Conservation (phyloP, 2,888 invertebrate genomes). For the Cordylochernes scorpioides region DNA sequence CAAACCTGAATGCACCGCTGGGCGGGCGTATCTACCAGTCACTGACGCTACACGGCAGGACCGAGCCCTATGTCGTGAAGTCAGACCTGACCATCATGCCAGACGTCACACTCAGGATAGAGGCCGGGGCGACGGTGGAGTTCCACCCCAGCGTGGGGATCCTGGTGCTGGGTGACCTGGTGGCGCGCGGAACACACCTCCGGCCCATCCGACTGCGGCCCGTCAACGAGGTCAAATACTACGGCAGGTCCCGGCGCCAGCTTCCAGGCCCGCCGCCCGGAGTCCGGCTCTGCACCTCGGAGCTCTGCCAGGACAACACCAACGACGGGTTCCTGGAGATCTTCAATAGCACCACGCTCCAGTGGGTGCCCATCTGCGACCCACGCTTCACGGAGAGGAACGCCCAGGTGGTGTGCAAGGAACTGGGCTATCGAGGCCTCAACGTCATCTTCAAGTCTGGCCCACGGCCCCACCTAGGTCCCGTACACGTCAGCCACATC, state of each 20-base stretch:
- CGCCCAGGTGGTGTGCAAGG: constrained; percentile 81
- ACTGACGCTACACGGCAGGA: constrained; percentile 32
- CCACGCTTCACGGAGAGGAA: constrained; percentile 79
- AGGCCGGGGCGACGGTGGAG: constrained; percentile 65
- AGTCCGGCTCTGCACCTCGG: constrained; percentile 14
- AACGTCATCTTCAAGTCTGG: constrained; percentile 68
- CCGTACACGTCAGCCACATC: constrained; percentile 54
- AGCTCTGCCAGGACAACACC: constrained; percentile 10
- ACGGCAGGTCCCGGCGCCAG: constrained; percentile 5
- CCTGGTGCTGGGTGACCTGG: constrained; percentile 62
- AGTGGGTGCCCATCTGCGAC: constrained; percentile 93
- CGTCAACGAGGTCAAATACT: constrained; percentile 4
- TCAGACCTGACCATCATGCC: constrained; percentile 95
- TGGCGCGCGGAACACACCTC: constrained; percentile 41
- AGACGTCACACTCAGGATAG: constrained; percentile 51
- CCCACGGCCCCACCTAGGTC: constrained; percentile 58
- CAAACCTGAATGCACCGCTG: constrained; percentile 28
- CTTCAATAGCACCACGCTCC: constrained; percentile 74
- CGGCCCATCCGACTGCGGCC: constrained; percentile 17
- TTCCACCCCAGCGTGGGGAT: constrained; percentile 89
- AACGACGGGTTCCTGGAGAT: constrained; percentile 75
- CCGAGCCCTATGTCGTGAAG: constrained; percentile 45
- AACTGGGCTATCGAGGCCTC: constrained; percentile 56
- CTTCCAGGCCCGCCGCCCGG: not conserved
- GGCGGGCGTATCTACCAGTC: constrained; percentile 47